Base-by-base conservation (phyloP, 2,113 vertebrate genomes). In the Toxostoma redivivum region DNA sequence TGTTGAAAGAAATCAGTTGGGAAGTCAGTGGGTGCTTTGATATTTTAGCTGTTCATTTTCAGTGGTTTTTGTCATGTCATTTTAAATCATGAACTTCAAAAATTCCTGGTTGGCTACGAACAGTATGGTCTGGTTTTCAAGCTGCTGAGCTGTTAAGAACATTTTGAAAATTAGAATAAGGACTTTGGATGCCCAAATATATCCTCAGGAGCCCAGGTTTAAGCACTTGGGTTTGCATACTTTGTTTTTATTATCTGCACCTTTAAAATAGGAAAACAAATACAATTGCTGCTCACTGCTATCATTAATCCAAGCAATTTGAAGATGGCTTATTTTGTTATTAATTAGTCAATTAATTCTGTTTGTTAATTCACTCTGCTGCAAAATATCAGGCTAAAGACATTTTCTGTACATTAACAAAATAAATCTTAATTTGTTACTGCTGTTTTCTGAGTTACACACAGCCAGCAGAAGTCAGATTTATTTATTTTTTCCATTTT, bases 31-130 rank as follows among this genome's bases (percentile, higher is more conserved):
- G 27, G 44, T 65, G 50, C 70, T 91, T 91, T 77, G 86, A 50
- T 90, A 61, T 58, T 94, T 90, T 57, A 86, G 53, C 48, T 28
- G 54, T 82, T 77, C 4, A 14, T 82, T 88, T 77, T 58, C 78
- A 70, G 4, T 13, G 5, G 3, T 90, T 89, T 50, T 50, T 51
- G 42, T 82, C 16, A 5, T 33, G 23, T 6, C 10, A 11, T 91
- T 88, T 93, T 42, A 57, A 64, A 67, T 62, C 2, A 76, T 37
- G 65, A 24, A 44, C 85, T 90, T 73, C 23, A 58, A 2, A 62
- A 66, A 38, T 62, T 47, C 30, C 47, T 81, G 28, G 9, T 19
- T 83, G 48, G 28, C 4, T n/a, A 18, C 0, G 0, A 78, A 48
- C 1, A 15, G 1, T 31, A 17, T 23, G n/a, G 17, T 50, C 23